These are phyloP conservation scores for Leptinotarsa undecemlineata DNA, from an alignment of 1,140 invertebrate genomes.

Conservation along the genomic window DNA sequence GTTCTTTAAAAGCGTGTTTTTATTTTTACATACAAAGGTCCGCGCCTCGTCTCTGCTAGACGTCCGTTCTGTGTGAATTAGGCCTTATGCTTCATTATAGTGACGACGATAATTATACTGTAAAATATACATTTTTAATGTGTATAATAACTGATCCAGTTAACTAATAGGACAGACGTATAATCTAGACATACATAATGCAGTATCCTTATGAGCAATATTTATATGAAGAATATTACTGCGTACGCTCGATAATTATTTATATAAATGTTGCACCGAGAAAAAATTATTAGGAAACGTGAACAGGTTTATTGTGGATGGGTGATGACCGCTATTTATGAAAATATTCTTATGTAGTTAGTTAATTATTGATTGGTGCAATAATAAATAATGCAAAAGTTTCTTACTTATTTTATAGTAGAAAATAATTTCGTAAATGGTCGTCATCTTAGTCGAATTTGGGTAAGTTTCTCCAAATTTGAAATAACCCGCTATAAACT, in stretches of 20 bases:
- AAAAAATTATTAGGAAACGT: background rate
- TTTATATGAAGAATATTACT: background rate
- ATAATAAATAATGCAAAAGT: no score
- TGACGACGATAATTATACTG: background rate
- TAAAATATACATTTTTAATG: background rate
- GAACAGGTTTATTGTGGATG: background rate
- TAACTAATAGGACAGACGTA: background rate
- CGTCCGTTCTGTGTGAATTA: no score
- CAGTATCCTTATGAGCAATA: background rate
- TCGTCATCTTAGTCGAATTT: no score
- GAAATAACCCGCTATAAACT: no score
- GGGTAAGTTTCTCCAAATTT: no score
- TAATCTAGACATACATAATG: background rate
- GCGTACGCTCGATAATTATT: background rate
- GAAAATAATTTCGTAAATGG: no score
- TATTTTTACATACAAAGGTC: no score
- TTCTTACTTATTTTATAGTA: no score
- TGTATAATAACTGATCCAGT: background rate
- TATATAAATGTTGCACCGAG: constrained; percentile 1
- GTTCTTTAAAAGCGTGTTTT: no score
- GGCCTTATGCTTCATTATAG: no score
- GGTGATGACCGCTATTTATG: background rate
- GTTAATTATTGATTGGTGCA: no score
- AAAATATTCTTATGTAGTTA: background rate
- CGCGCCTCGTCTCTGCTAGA: no score